Evolutionary conservation across 2,888 invertebrate species (phyloP), one percentile per base, ranked within the genome.

Genomic region (Perizoma flavofasciatum): DNA sequence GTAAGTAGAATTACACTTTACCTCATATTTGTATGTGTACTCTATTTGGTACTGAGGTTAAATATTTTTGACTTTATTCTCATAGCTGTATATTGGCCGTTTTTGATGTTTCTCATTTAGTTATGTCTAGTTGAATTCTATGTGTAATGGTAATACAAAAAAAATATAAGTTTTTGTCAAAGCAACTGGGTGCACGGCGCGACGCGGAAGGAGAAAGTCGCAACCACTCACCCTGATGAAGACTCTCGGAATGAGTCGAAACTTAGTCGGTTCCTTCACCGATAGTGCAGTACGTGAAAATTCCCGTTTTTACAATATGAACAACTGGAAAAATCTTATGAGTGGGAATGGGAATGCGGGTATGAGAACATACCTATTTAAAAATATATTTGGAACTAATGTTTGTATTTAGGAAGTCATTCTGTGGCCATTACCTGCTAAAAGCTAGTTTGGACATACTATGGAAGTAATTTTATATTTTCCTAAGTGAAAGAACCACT

Each of bases 11-110:
- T 56, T 61, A 63, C 61, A 65, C 54, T 67, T 67, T 66, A 63
- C 62, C 62, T 65, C 50, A 48, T 65, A 55, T 65, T 61, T 65
- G 63, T 66, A 59, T 63, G 56, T 65, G 65, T 66, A 66, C 66
- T 63, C 62, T 64, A 59, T 61, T 63, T 62, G 50, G 65, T 65
- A 70, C 59, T 45, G 69, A 69, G 69, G 69, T 70, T 69, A 61
- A 61, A 70, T 71, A 72, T 72, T 73, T 74, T 74, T 72, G 67
- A 72, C 67, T 67, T 62, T 64, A 63, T 70, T 71, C 67, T 69
- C 66, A 67, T 65, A 63, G 72, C 71, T 73, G 66, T 74, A 68
- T 51, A 69, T 68, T 68, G 59, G 61, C 69, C 45, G 46, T 67
- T 65, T 66, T 57, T 62, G 41, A 62, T 57, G 56, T 63, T 63